Evolutionary conservation across 2,797 vertebrate species (phyloP), one percentile per base, ranked within the genome.

Genomic region (Melanogrammus aeglefinus): DNA sequence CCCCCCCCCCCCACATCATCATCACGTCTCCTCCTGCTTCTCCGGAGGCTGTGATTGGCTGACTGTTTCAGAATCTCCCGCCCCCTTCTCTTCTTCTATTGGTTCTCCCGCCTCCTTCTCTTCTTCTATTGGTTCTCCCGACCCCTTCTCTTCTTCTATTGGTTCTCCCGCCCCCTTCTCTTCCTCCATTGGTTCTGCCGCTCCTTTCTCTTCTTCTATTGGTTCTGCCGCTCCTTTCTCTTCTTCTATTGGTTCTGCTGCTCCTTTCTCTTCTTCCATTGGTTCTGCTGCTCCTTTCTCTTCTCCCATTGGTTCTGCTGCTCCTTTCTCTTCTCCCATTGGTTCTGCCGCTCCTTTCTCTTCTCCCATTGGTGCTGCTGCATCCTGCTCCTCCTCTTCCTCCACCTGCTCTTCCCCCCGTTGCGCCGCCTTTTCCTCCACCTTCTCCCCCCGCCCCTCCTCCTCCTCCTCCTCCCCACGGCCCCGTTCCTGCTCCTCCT

Each of bases 21-120:
- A 21, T 91, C 87, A 86, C 90, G 85, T 84, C 95, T 94, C 96
- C 89, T 96, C 94, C 77, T 95, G 96, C 16, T 95, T 93, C 82
- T 93, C 93, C 18, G 18, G 47, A 41, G 97, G 95, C 86, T 97
- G 93, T 86, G 95, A 96, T 94, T 97, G 95, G 87, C 95, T 93
- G 92, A 95, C 93, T 7, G 94, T 96, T 83, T 95, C 93, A 18
- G 95, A 57, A 63, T 63, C n/a, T 24, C 57, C 57, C 21, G 6
- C 57, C n/a, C 3, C 57, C 57, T 24, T 63, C 57, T 63, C 57
- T 12, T 21, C 18, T 24, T 63, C 57, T 63, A 63, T 63, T 63
- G 57, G 57, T 63, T 63, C 57, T n/a, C n/a, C 57, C n/a, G 57
- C 57, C 9, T n/a, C 57, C 24, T 63, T 63, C 21, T 63, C n/a